Base-by-base conservation (phyloP, 2,113 vertebrate genomes). In the Mola mola region DNA sequence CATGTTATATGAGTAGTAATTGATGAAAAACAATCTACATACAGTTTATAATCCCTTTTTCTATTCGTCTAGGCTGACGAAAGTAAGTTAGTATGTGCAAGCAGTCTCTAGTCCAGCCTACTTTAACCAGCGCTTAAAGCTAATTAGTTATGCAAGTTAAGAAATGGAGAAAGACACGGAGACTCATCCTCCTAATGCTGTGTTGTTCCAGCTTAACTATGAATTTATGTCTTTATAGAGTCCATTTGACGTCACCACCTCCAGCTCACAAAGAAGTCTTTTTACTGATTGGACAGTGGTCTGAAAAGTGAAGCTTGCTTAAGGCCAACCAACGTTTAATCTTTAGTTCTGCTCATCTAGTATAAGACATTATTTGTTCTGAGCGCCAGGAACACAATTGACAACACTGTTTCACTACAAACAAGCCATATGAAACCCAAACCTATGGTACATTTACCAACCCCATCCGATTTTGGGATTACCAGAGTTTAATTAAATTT, bases 301-400 rank as follows among this genome's bases (percentile, higher is more conserved):
- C 94, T 95, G 90, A 92, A 90, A 93, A 93, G 90, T 89, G 85
- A 91, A 93, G 92, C 91, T 93, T 41, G 94, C 96, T 95, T 91
- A 90, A 91, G 95, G 96, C 95, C 75, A 91, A 90, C 79, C 92
- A 79, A 82, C 92, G 92, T 97, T 97, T 97, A 93, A 97, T 94
- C 95, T 97, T 98, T 98, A 91, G 94, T 98, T 99, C 94, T 95
- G 94, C 94, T 94, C 90, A 12, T 92, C 91, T 92, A 65, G 88
- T 91, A 94, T 85, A 94, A 92, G 95, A 95, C 95, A 95, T 94
- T 92, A 89, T 88, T 93, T 95, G 95, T 95, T 96, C 93, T 89
- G 81, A 91, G 89, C 63, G 80, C 51, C 88, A 88, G 58, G 87
- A 85, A 91, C 85, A 94, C 92, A 91, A 92, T 86, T 83, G 81